Evolutionary conservation across 1,140 invertebrate genomes (phyloP), one percentile per base, ranked within the genome.

Genomic region (Nixonia krombeini): DNA sequence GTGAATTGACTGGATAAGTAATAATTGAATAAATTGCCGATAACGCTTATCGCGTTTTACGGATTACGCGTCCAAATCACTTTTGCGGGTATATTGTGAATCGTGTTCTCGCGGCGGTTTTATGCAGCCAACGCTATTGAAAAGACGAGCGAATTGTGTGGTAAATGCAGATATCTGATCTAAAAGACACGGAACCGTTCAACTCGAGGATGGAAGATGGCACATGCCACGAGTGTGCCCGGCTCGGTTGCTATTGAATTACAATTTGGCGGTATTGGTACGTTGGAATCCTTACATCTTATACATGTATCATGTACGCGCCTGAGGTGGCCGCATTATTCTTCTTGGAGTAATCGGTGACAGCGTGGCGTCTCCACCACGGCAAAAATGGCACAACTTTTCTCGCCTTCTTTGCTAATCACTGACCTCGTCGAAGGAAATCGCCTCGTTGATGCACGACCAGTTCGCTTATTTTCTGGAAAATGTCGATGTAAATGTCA

Each of bases 151-250:
- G 23, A 12, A 37, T 15, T n/a, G n/a, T 40, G 45, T 15, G 49
- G 29, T 15, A 45, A 66, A 52, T 57, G 29, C 35, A 62, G 37
- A 52, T 25, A 33, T 44, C 13, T 62, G 47, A 67, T 63, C 46
- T 56, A 37, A 59, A 52, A 33, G 16, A 58, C 12, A 35, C 33
- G 53, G 26, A 25, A 23, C 53, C 37, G 3, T 42, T 29, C 29
- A 53, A 46, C 35, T 47, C 38, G 35, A 26, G 42, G 18, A 55
- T 44, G 15, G 64, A 72, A 68, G 72, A 63, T 74, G 73, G 75
- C 75, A 75, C 78, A 81, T 82, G 79, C 80, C 77, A 76, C 76
- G 80, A 82, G 76, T 81, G 80, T 79, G 76, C 71, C 72, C 70
- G 57, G 56, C 73, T 68, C 52, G 61, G 56, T n/a, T n/a, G n/a